Conservation (phyloP, 2,888 invertebrate species). For the Ophion slaviceki region DNA sequence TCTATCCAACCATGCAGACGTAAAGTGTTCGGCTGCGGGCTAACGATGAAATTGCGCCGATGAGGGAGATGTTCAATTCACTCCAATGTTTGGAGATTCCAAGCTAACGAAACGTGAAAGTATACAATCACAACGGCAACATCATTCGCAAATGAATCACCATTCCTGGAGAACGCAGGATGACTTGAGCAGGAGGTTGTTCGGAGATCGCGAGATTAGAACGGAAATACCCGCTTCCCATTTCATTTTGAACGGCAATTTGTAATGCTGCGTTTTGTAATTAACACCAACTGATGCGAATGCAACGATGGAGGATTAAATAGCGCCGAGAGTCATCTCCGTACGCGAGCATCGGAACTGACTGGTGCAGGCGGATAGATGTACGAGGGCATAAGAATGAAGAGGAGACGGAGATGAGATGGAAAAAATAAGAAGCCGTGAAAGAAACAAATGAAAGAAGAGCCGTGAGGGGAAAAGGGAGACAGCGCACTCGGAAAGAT, state of each 20-base stretch:
- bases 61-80: background rate
- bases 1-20: conserved; percentile 75
- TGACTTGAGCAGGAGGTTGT: conserved; percentile 12
- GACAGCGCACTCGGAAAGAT: conserved; percentile 63
- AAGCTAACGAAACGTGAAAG: background rate
- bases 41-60: conserved; percentile 27
- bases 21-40: conserved; percentile 70
- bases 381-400: conserved; percentile 63
- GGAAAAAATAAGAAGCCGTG: conserved; percentile 58
- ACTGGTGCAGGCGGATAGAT: conserved; percentile 60
- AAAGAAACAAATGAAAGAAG: conserved; percentile 55
- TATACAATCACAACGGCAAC: background rate
- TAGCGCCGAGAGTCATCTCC: conserved; percentile 63
- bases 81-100: background rate
- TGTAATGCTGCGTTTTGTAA: conserved; percentile 81
- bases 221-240: conserved; percentile 34
- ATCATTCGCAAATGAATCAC: conserved; percentile 4
- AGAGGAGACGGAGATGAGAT: conserved; percentile 52
- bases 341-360: conserved; percentile 61
- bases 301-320: conserved; percentile 63
- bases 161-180: background rate
- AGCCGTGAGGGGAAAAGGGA: conserved; percentile 43
- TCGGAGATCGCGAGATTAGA: conserved; percentile 26
- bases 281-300: conserved; percentile 75
- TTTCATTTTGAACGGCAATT: conserved; percentile 80